phyloP scores from a whole-genome alignment of 2,113 vertebrate genomes.

The Elephas maximus region DNA sequence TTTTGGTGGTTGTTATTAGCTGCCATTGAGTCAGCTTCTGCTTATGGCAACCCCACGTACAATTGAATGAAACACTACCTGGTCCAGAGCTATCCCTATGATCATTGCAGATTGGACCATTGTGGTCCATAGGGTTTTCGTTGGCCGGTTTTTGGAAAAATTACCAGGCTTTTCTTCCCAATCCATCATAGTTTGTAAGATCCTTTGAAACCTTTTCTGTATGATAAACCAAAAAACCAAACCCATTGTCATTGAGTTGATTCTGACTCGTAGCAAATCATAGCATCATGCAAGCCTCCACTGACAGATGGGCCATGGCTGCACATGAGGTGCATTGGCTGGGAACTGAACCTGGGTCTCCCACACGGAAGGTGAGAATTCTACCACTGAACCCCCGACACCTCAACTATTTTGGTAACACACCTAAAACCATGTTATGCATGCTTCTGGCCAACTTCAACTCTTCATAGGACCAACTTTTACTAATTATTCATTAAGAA shows the following conservation, averaged over 20 bases:
- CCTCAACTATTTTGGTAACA: neutral
- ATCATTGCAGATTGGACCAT: neutral
- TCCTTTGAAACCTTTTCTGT: neutral
- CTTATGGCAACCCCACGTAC: neutral
- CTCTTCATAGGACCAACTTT: neutral
- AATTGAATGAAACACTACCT: neutral
- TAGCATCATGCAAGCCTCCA: neutral
- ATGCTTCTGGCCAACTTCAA: neutral
- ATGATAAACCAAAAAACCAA: neutral
- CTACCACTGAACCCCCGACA: neutral
- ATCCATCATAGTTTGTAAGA: neutral
- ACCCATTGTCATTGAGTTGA: neutral
- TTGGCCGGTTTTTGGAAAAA: neutral
- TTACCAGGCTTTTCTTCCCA: neutral
- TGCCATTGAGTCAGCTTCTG: neutral
- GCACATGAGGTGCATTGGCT: neutral
- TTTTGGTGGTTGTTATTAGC: neutral
- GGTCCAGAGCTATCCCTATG: neutral
- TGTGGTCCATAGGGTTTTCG: neutral
- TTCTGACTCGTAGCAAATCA: neutral
- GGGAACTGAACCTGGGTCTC: neutral
- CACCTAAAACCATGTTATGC: neutral
- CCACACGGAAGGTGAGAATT: neutral
- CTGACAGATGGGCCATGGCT: neutral
- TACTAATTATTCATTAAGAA: neutral